Evolutionary conservation across 1,140 invertebrate species (phyloP).

Genomic region (Drosophila lini): DNA sequence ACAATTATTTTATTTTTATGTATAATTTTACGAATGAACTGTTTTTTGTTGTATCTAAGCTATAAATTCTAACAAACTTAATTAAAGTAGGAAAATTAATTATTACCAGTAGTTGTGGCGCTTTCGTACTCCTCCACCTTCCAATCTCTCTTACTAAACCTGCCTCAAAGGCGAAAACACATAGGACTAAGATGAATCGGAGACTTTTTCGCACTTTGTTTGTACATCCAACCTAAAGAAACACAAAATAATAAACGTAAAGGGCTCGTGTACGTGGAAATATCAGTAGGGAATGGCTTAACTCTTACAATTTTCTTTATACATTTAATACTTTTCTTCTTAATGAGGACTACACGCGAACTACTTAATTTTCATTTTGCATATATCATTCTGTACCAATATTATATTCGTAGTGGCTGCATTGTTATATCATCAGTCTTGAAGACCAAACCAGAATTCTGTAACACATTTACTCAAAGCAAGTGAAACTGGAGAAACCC

Average conservation of each 20-base stretch:
- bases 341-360: slow-evolving; percentile 26
- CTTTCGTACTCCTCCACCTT: slow-evolving; percentile 28
- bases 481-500: slow-evolving; percentile 34
- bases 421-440: slow-evolving; percentile 74
- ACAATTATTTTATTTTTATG: slow-evolving; percentile 15
- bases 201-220: slow-evolving; percentile 27
- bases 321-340: slow-evolving; percentile 52
- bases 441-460: slow-evolving; percentile 66
- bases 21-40: slow-evolving; percentile 50
- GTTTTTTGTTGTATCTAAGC: slow-evolving; percentile 65
- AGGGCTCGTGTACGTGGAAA: slow-evolving; percentile 36
- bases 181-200: slow-evolving; percentile 28
- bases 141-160: slow-evolving; percentile 6
- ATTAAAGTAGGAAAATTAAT: slow-evolving; percentile 73
- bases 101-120: slow-evolving; percentile 74
- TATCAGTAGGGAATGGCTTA: slow-evolving; percentile 77
- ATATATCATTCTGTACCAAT: slow-evolving; percentile 47
- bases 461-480: slow-evolving; percentile 30
- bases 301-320: slow-evolving; percentile 62
- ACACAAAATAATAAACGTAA: slow-evolving; percentile 24
- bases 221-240: slow-evolving; percentile 39
- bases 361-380: slow-evolving; percentile 31
- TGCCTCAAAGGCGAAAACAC: slow-evolving; percentile 67
- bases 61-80: slow-evolving; percentile 80
- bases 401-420: slow-evolving; percentile 65